A percentile compares a stretch with the other conserved stretches of the same genome.
phyloP scores from a whole-genome alignment of 2,888 invertebrate genomes.

The Dasysyrphus tricinctus region DNA sequence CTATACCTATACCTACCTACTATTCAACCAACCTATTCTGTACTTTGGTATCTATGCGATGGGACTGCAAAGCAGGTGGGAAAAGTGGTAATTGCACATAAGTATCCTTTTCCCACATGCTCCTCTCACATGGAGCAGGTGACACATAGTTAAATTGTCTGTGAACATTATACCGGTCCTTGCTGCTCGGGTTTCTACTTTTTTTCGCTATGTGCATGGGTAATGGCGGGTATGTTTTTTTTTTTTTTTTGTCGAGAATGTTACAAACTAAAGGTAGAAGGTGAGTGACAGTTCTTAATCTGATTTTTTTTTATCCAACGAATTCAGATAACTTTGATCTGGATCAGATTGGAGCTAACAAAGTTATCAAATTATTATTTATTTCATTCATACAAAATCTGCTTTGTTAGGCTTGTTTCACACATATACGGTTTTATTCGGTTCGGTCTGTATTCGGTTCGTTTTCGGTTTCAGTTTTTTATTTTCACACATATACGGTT shows the following conservation, averaged over 20 bases:
- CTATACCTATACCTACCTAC: too few species aligned
- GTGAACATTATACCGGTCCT: conserved; percentile 46
- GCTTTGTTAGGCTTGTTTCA: too few species aligned
- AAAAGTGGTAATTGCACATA: conserved; percentile 60
- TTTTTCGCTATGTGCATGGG: background rate
- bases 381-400: too few species aligned
- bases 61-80: conserved; percentile 40
- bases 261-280: conserved; percentile 1
- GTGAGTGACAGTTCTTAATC: conserved; percentile 21
- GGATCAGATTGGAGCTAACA: background rate
- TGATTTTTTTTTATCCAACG: conserved; percentile 7
- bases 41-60: background rate
- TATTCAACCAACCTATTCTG: too few species aligned
- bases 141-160: conserved; percentile 50
- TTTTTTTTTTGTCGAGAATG: background rate
- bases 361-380: background rate
- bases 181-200: conserved; percentile 26
- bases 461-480: too few species aligned
- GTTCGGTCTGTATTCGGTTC: too few species aligned
- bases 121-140: conserved; percentile 21
- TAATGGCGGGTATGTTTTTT: background rate
- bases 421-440: too few species aligned
- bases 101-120: conserved; percentile 58
- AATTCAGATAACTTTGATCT: conserved; percentile 1
- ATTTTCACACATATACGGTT: too few species aligned